Base-by-base conservation (phyloP, 2,797 vertebrate genomes). In the Nothura maculosa region DNA sequence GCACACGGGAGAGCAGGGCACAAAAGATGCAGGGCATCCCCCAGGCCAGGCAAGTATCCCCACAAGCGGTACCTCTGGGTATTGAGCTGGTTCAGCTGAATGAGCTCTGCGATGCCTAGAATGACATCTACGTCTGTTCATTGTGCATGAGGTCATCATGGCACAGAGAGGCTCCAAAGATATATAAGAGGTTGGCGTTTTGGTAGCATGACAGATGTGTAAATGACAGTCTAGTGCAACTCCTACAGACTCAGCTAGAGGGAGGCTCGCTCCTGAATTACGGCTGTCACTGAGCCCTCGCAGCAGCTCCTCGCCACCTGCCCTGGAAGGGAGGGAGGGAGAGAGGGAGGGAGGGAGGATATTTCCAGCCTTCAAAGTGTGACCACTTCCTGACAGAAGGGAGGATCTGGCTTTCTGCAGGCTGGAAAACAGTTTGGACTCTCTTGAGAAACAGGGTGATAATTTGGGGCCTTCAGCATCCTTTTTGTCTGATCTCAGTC, bases 211-310 rank as follows among this genome's bases (percentile, higher is more conserved):
- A 47, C 57, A 74, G 32, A 75, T n/a, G 50, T 32, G 50, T 61
- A 84, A 58, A 42, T 5, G 58, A 34, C n/a, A 81, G 25, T 40
- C 58, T 36, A 63, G 15, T 48, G 77, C 63, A 94, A 55, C 60
- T 91, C 85, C 63, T 24, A 7, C 1, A n/a, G 55, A 79, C 83
- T 84, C 74, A 89, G 89, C 80, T 91, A 91, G 77, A 86, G 82
- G 81, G 73, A 95, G 76, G 89, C 67, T 94, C 58, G 50, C 72
- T 92, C 70, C 67, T 66, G 60, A 64, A 1, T 25, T 27, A 18
- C 36, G 61, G 22, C 24, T 24, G 32, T 27, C 20, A 40, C 18
- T 36, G 36, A 90, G 27, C 12, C 57, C 54, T 48, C 24, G 11
- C 40, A 74, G 43, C 55, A 88, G 34, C 30, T 69, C 45, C 76